These are phyloP conservation scores for Campaea margaritaria DNA, from an alignment of 2,888 invertebrate genomes.

Conservation along the genomic window DNA sequence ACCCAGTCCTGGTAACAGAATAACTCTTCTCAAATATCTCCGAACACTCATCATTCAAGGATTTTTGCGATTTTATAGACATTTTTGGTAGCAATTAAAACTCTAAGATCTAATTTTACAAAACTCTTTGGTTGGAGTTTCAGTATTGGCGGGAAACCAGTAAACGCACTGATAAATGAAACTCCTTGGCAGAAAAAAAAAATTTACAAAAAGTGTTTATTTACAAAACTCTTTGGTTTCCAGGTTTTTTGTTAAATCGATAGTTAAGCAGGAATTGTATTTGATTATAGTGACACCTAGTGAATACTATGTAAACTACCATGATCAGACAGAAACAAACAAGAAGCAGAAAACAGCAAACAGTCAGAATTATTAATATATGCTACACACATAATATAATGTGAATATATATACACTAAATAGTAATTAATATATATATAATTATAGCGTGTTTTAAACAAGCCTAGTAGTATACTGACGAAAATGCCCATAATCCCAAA, in stretches of 20 bases:
- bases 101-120: no score
- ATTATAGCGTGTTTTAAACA: no score
- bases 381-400: no score
- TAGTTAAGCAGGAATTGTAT: slow-evolving; percentile 35
- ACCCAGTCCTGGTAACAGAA: slow-evolving; percentile 63
- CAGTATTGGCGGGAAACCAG: no score
- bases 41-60: slow-evolving; percentile 71
- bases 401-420: no score
- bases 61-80: slow-evolving; percentile 77
- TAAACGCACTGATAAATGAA: no score
- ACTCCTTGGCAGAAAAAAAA: no score
- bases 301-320: background rate
- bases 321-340: background rate
- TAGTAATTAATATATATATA: no score
- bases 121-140: no score
- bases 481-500: no score
- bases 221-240: slow-evolving; percentile 6
- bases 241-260: slow-evolving; percentile 53
- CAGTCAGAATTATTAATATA: background rate
- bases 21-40: slow-evolving; percentile 74
- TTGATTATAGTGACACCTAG: slow-evolving; percentile 41
- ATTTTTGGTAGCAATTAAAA: slow-evolving; percentile 47
- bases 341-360: background rate
- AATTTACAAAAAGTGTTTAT: no score
- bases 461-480: no score